Evolutionary conservation across 2,888 invertebrate genomes (phyloP), one percentile per base, ranked within the genome.

Genomic region (Achlya flavicornis): DNA sequence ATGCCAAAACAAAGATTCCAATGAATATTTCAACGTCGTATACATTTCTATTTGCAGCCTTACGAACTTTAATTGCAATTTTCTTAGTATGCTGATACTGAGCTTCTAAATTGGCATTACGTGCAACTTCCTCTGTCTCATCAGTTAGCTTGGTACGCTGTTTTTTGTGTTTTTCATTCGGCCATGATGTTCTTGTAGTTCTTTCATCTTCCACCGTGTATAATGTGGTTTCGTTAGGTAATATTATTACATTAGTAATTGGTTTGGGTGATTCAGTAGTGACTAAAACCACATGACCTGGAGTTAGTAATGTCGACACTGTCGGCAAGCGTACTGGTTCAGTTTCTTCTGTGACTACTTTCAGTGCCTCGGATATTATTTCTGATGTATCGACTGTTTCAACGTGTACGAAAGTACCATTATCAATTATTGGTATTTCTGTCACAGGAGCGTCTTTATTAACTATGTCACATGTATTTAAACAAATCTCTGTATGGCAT

Each of bases 401-500:
- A 53, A 3, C 19, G 53, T 16, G 19, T 10, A 53, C 19, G 10
- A 53, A 53, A 53, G 10, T 53, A 10, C 0, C 53, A n/a, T 53
- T 19, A 19, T 10, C 11, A 67, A 63, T 61, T 69, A 64, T 64
- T 71, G 77, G 59, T 61, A 68, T 3, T 43, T 61, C 62, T 35
- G 59, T 65, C 33, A 58, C 7, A 10, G 74, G 63, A 4, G 78
- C 57, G 65, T 93, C 93, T 78, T 94, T 90, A 64, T 87, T 76
- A 19, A 83, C 75, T 46, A 84, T 76, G 19, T 76, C 72, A 70
- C 92, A 93, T 10, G 84, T 76, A 16, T 83, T 72, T 0, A 70
- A 64, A 64, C 91, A 91, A 1, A 78, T 68, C n/a, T 83, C 79
- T 38, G 83, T 78, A 0, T 72, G 66, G 65, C 90, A 92, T 68